Conservation (phyloP, 1,140 invertebrate genomes). For the Drosophila nasuta region DNA sequence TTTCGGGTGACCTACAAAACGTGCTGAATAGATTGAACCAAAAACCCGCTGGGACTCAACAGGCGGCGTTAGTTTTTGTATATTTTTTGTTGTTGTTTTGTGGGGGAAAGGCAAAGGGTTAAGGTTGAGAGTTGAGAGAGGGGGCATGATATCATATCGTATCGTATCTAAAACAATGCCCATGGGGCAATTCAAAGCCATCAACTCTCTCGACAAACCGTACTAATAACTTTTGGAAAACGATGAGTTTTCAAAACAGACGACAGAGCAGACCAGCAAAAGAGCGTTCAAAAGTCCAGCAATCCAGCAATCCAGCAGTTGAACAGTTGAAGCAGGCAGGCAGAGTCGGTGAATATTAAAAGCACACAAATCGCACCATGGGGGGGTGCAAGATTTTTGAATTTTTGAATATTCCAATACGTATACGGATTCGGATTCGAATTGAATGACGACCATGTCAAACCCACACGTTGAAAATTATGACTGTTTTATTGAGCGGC, state of each 20-base stretch:
- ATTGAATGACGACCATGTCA: conserved; percentile 55
- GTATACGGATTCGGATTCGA: background rate
- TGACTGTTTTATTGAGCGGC: conserved; percentile 21
- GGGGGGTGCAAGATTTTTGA: conserved; percentile 58
- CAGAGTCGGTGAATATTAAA: conserved; percentile 76
- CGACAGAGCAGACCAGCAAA: conserved; percentile 24
- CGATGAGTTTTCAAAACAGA: conserved; percentile 77
- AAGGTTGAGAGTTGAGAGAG: background rate
- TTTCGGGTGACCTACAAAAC: conserved; percentile 65
- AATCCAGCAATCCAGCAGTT: no score
- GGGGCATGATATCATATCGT: background rate
- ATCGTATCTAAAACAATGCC: conserved; percentile 43
- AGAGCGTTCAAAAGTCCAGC: background rate
- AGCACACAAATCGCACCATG: conserved; percentile 77
- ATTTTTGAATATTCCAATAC: conserved; percentile 10
- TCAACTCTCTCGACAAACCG: conserved; percentile 40
- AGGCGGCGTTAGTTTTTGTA: conserved; percentile 56
- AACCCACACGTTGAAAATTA: conserved; percentile 69
- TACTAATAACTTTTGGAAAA: conserved; percentile 75
- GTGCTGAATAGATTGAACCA: conserved; percentile 51
- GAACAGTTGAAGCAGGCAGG: background rate
- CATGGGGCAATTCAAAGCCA: conserved; percentile 46
- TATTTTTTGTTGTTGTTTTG: background rate
- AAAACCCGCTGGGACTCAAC: conserved; percentile 72
- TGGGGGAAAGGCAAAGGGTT: conserved; percentile 1